Evolutionary conservation across 1,140 invertebrate species (phyloP).

Genomic region (Rhizoglyphus robini): DNA sequence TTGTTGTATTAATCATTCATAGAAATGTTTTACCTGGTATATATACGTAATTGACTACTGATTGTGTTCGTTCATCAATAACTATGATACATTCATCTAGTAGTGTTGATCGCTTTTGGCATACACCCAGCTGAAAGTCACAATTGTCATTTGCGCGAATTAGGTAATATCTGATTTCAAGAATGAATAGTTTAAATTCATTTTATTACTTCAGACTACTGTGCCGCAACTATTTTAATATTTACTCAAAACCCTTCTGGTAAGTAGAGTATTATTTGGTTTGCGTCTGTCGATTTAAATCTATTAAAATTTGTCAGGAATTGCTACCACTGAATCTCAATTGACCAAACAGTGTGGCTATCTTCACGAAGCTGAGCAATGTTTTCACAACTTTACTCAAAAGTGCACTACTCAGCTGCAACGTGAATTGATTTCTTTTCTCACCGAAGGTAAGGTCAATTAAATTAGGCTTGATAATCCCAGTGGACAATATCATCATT

Average conservation of each 20-base stretch:
- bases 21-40: too few relatives aligned
- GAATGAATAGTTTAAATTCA: too few relatives aligned
- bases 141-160: neutral
- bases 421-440: slow-evolving; percentile 27
- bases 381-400: slow-evolving; percentile 28
- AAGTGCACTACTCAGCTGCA: slow-evolving; percentile 27
- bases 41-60: too few relatives aligned
- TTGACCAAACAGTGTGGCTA: slow-evolving; percentile 26
- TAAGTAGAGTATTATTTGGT: neutral
- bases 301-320: too few relatives aligned
- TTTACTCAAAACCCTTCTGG: slow-evolving; percentile 26
- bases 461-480: too few relatives aligned
- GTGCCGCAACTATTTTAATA: slow-evolving; percentile 24
- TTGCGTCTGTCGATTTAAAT: too few relatives aligned
- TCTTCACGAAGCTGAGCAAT: slow-evolving; percentile 27
- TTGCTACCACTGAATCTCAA: slow-evolving; percentile 24
- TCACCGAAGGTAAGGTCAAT: slow-evolving; percentile 26
- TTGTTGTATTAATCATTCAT: too few relatives aligned
- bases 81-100: too few relatives aligned
- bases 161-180: neutral
- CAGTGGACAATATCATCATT: too few relatives aligned
- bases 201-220: slow-evolving; percentile 24
- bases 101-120: too few relatives aligned
- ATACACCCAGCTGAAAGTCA: neutral
- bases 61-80: too few relatives aligned